Evolutionary conservation across 2,797 vertebrate species (phyloP).

Genomic region (Sebastes iracundus): DNA sequence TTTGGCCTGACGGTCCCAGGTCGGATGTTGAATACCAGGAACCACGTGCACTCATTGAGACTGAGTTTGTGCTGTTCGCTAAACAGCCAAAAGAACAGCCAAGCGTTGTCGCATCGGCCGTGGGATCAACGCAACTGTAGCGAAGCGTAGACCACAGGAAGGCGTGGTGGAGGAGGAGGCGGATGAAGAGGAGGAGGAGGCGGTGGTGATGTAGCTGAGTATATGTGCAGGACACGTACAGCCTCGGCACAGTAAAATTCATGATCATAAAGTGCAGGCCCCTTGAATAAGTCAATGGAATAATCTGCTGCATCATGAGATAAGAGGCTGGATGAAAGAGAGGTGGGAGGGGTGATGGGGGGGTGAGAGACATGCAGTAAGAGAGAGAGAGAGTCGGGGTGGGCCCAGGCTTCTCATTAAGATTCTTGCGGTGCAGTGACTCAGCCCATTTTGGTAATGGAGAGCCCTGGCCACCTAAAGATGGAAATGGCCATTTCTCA

Average conservation of each 20-base stretch:
- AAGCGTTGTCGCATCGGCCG: background rate
- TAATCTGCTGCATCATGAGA: conserved; percentile 76
- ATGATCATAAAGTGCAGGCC: conserved; percentile 73
- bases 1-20: background rate
- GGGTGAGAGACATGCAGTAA: background rate
- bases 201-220: conserved; percentile 17
- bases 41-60: background rate
- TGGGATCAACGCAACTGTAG: background rate
- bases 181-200: background rate
- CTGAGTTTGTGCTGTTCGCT: background rate
- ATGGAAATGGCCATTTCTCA: conserved; percentile 86
- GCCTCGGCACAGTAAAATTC: conserved; percentile 60
- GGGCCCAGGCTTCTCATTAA: conserved; percentile 76
- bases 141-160: background rate
- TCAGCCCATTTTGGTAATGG: conserved; percentile 88
- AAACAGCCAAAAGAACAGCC: background rate
- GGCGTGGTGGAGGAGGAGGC: background rate
- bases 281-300: conserved; percentile 74
- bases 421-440: conserved; percentile 82
- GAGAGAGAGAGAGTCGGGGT: conserved; percentile 14
- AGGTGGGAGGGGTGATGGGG: background rate
- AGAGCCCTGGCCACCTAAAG: conserved; percentile 84
- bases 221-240: conserved; percentile 51
- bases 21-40: no score
- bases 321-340: conserved; percentile 63